A percentile compares a stretch with the other conserved stretches of the same genome.
These are phyloP conservation scores for Cairina moschata DNA, from an alignment of 2,113 vertebrate genomes.

Conservation along the genomic window DNA sequence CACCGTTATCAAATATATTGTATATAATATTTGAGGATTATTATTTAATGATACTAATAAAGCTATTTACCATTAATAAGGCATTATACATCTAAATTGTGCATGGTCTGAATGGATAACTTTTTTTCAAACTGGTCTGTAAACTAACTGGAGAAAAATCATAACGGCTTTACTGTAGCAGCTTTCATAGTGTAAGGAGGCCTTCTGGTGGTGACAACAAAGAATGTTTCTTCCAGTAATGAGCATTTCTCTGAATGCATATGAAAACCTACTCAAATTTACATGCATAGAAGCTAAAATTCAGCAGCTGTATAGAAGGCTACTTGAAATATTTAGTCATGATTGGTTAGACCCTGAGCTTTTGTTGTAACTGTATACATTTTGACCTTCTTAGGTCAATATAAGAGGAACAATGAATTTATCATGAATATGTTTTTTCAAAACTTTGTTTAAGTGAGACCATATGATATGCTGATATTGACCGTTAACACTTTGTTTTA, in stretches of 20 bases:
- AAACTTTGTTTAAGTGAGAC: not conserved
- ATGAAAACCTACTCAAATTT: not conserved
- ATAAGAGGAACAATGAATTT: not conserved
- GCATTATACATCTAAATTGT: not conserved
- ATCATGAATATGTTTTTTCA: not conserved
- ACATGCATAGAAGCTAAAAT: not conserved
- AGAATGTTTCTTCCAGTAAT: not conserved
- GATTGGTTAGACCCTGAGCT: not conserved
- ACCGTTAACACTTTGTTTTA: not conserved
- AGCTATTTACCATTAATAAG: not conserved
- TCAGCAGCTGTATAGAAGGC: not conserved
- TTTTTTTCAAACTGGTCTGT: not conserved
- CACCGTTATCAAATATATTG: too few species aligned
- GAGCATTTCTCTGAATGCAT: not conserved
- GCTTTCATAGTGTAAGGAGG: constrained; percentile 66
- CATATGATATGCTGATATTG: not conserved
- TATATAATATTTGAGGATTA: too few species aligned
- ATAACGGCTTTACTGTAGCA: not conserved
- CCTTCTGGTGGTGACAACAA: constrained; percentile 73
- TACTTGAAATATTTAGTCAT: not conserved
- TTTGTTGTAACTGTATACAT: not conserved
- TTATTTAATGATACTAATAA: too few species aligned
- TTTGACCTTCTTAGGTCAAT: not conserved
- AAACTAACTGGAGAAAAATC: not conserved
- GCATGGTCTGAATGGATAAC: not conserved